Percentiles rank a stretch among this genome's conserved stretches.
Conservation (phyloP, 2,888 invertebrate species). For the Thera obeliscata region DNA sequence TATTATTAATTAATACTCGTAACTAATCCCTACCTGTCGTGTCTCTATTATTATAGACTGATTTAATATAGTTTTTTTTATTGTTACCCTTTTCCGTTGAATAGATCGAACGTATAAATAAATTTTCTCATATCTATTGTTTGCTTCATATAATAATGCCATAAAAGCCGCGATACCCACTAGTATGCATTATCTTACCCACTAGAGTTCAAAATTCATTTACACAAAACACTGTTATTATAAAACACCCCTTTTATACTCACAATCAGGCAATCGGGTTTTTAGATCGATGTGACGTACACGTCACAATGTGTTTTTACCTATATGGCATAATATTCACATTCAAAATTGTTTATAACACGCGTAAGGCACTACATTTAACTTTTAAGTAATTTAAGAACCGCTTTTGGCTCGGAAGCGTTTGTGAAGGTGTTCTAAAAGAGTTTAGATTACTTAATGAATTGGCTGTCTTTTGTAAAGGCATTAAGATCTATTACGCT, state of each 20-base stretch:
- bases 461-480: too few species aligned
- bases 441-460: background rate
- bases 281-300: background rate
- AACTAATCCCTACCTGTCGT: too few species aligned
- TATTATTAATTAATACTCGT: too few species aligned
- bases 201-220: background rate
- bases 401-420: background rate
- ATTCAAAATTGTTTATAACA: background rate
- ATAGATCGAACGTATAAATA: background rate
- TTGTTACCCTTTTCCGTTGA: too few species aligned
- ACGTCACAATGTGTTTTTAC: background rate
- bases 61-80: background rate
- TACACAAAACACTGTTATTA: background rate
- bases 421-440: background rate
- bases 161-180: background rate
- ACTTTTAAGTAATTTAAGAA: background rate
- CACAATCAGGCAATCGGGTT: background rate
- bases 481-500: too few species aligned
- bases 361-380: conserved; percentile 1
- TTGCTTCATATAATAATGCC: background rate
- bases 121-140: background rate
- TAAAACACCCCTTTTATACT: background rate
- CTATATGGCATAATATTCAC: background rate
- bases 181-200: background rate
- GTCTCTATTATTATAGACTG: too few species aligned